Percentiles rank a stretch among this genome's conserved stretches.
Conservation (phyloP, 2,113 vertebrate genomes). For the Clupea harengus region DNA sequence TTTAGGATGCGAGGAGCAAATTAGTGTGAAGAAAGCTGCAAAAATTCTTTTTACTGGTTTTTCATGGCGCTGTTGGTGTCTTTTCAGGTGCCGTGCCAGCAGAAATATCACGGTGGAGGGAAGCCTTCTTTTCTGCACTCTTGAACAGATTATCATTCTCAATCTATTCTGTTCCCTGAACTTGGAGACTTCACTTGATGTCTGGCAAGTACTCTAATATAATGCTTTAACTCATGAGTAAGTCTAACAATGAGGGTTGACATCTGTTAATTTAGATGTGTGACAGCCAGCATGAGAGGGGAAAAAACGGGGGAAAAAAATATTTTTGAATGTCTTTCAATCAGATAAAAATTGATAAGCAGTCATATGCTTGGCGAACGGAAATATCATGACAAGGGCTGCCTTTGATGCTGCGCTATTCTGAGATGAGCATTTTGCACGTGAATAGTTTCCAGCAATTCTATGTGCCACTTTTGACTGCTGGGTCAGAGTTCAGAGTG, state of each 20-base stretch:
- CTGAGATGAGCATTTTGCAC: neutral
- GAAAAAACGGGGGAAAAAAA: neutral
- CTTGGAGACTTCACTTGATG: neutral
- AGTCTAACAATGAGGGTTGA: neutral
- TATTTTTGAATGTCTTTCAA: neutral
- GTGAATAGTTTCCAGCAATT: slow-evolving; percentile 2
- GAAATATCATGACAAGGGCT: neutral
- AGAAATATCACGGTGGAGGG: neutral
- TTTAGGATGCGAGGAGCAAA: neutral
- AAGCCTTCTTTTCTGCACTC: neutral
- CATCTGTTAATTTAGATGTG: neutral
- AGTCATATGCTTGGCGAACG: neutral
- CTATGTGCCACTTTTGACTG: slow-evolving; percentile 6
- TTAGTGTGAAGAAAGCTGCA: slow-evolving; percentile 6
- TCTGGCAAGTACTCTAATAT: neutral
- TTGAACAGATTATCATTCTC: neutral
- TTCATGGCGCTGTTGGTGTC: neutral
- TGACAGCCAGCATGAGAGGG: neutral
- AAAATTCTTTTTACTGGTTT: neutral
- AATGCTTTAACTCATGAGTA: neutral
- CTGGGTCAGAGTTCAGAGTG: slow-evolving; percentile 35
- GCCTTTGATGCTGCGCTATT: neutral
- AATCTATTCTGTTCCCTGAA: neutral
- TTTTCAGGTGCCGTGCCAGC: neutral
- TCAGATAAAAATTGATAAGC: neutral